Base-by-base conservation (phyloP, 2,797 vertebrate genomes). In the Malacoraja senta region DNA sequence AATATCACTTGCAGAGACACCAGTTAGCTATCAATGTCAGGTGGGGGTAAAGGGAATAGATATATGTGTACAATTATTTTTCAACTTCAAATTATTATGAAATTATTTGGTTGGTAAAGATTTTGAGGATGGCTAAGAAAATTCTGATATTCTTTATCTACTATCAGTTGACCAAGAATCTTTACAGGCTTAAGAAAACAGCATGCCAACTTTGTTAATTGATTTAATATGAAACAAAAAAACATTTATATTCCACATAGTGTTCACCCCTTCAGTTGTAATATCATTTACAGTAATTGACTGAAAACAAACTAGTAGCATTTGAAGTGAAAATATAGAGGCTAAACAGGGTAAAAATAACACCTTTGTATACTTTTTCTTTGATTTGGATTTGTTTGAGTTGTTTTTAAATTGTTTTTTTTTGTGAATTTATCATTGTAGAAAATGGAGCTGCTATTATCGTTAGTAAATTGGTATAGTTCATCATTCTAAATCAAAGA, bases 401-500 rank as follows among this genome's bases (percentile, higher is more conserved):
- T 71, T 90, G 8, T 90, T 90, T 38, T 91, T 38, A 38, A 68
- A 91, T 35, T 68, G 0, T 4, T 80, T 61, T 61, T 91, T 71
- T 91, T 35, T 38, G 86, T 71, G 24, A 91, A 72, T 71, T 91
- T 58, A 63, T 61, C 53, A 86, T 61, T 35, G 86, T 21, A 35
- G 63, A 35, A 90, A 91, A 0, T 91, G 65, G 13, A 71, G n/a
- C 32, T 71, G 35, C 8, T 71, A 21, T 91, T 91, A 91, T 24
- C 32, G 26, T 71, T 44, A 38, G 35, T 44, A 32, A 91, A 91
- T 71, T 72, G n/a, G 65, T 61, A 35, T 29, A 71, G 88, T 91
- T 91, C 88, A 91, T 71, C 65, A 91, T 71, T 68, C 88, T 91
- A 91, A 91, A 72, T 91, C 17, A 71, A 35, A 91, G 32, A 71